Base-by-base conservation (phyloP, 2,888 invertebrate species). In the Sinhomidia bicolor region DNA sequence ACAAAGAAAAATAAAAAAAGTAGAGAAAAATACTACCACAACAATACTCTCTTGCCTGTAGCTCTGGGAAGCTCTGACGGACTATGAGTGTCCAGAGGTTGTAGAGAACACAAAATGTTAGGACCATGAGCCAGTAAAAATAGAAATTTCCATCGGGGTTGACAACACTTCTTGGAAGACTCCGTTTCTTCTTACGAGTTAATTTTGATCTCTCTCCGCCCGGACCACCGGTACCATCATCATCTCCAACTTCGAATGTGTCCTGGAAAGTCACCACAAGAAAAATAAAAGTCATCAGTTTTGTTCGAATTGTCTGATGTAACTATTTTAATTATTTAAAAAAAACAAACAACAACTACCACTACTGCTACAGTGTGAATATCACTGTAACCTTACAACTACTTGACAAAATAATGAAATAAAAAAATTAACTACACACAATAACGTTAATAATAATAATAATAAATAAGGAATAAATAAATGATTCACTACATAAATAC, bases 21-120 rank as follows among this genome's bases (percentile, higher is more conserved):
- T n/a, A n/a, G n/a, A n/a, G n/a, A n/a, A n/a, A n/a, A n/a, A n/a
- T n/a, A n/a, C n/a, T n/a, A n/a, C n/a, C n/a, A n/a, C n/a, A n/a
- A n/a, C n/a, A n/a, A n/a, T n/a, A n/a, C n/a, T n/a, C n/a, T 20
- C 80, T 92, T 92, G 95, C 95, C 95, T 97, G 97, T 90, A 99
- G 95, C 93, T 98, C 98, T 26, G 98, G 97, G 94, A 99, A 97
- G 93, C 98, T 98, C 94, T 99, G 98, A 83, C 99, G 95, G 65
- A 98, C 98, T 92, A 99, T 99, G 90, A 98, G 95, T 41, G 98
- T 97, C 99, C 99, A 99, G 92, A 98, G 95, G 94, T 99, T 99
- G 94, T 99, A 99, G 89, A 99, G 95, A 92, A 98, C 97, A 93
- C 98, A 97, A 91, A 96, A 94, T 44, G 98, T 98, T 92, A 98